These are phyloP conservation scores for Embiotoca jacksoni DNA, from an alignment of 2,113 vertebrate species.

Conservation along the genomic window DNA sequence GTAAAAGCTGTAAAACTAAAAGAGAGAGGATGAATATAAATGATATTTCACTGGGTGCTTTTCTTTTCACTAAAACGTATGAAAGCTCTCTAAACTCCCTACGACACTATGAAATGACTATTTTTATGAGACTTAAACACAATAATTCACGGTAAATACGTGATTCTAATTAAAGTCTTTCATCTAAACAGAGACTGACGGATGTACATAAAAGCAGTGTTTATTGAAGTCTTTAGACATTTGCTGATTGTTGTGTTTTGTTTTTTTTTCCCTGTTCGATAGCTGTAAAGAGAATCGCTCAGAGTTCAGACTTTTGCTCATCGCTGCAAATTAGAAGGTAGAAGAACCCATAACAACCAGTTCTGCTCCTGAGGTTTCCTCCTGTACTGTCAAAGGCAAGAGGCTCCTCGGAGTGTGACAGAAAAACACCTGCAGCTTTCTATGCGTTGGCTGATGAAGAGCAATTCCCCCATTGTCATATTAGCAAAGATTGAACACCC, in stretches of 20 bases:
- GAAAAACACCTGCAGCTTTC: neutral
- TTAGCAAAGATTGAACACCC: neutral
- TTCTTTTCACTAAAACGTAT: constrained; percentile 14
- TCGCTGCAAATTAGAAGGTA: constrained; percentile 54
- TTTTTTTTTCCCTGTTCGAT: neutral
- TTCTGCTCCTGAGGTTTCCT: constrained; percentile 38
- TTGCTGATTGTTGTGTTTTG: neutral
- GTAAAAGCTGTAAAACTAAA: constrained; percentile 14
- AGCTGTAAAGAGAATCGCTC: constrained; percentile 21
- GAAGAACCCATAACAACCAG: constrained; percentile 34
- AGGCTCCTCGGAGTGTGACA: constrained; percentile 7
- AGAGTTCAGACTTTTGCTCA: constrained; percentile 36
- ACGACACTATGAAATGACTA: constrained; percentile 11
- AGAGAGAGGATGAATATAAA: neutral
- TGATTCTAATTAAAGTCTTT: constrained; percentile 47
- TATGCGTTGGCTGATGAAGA: neutral
- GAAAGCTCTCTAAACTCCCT: constrained; percentile 15
- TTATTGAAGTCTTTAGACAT: constrained; percentile 15
- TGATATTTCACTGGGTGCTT: neutral
- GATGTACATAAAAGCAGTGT: constrained; percentile 10
- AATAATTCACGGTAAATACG: constrained; percentile 17
- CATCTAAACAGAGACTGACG: constrained; percentile 32
- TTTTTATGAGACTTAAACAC: constrained; percentile 25
- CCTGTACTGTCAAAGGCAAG: neutral
- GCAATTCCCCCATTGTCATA: neutral